Percentiles rank a stretch among this genome's conserved stretches.
phyloP scores from a whole-genome alignment of 2,888 invertebrate genomes.

The Odontothrips loti region DNA sequence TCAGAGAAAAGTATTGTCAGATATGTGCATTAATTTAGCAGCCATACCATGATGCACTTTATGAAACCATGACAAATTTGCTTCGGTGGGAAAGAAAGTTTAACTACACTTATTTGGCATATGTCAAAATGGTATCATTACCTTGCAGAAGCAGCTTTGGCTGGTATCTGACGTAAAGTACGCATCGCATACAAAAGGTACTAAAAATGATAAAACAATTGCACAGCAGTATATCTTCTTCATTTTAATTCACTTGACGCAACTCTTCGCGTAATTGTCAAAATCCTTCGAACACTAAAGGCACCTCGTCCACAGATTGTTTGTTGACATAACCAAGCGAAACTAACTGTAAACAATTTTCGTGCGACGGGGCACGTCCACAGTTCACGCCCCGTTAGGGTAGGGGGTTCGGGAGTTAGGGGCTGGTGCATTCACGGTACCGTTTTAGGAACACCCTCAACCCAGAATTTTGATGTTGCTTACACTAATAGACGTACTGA shows the following conservation, averaged over 20 bases:
- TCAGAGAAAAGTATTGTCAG: no score
- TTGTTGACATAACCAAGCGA: constrained; percentile 11
- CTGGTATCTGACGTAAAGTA: background rate
- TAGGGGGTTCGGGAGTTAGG: no score
- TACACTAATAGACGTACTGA: no score
- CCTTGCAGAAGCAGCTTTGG: constrained; percentile 18
- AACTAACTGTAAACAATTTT: background rate
- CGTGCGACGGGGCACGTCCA: background rate
- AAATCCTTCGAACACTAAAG: background rate
- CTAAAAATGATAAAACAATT: background rate
- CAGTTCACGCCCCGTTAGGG: background rate
- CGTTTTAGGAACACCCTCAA: background rate
- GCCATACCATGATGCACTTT: no score
- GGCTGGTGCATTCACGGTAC: no score
- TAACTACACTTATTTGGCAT: background rate
- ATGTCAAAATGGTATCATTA: background rate
- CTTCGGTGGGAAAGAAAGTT: background rate
- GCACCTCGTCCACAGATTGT: background rate
- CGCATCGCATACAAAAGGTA: background rate
- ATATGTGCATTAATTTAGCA: no score
- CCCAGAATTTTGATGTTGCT: no score
- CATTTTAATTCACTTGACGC: background rate
- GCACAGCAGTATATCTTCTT: background rate
- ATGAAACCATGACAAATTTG: no score
- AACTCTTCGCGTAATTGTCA: background rate